A percentile compares a stretch with the other conserved stretches of the same genome.
Conservation (phyloP, 1,140 invertebrate species). For the Meloidogyne exigua region DNA sequence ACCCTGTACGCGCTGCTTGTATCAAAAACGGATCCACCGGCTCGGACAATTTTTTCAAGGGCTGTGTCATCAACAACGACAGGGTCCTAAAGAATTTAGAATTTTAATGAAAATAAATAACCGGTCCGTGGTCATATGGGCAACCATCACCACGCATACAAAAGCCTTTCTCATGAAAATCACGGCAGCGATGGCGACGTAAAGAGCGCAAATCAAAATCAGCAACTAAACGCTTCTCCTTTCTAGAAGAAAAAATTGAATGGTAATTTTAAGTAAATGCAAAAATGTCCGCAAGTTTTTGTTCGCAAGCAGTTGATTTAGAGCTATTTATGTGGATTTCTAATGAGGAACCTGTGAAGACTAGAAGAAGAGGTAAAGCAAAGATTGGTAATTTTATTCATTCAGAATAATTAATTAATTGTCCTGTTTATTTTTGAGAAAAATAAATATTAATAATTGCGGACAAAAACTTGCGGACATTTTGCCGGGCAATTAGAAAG, state of each 20-base stretch:
- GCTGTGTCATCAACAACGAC: constrained; percentile 77
- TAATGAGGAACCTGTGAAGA: no score
- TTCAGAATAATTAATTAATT: no score
- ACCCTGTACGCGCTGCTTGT: constrained; percentile 11
- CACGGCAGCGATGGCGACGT: constrained; percentile 36
- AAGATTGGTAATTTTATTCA: no score
- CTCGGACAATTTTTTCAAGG: constrained; percentile 38
- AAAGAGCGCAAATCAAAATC: constrained; percentile 19
- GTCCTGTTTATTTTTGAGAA: no score
- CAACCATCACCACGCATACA: constrained; percentile 92
- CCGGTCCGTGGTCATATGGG: constrained; percentile 85
- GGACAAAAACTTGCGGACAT: no score
- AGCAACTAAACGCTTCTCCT: constrained; percentile 26
- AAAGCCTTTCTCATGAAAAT: constrained; percentile 75
- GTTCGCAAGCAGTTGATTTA: no score
- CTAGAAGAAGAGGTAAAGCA: no score
- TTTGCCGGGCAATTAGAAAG: no score
- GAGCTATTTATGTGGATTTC: no score
- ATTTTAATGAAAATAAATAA: neutral
- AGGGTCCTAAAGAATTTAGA: constrained; percentile 73
- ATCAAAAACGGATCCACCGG: constrained; percentile 15
- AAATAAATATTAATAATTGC: no score
- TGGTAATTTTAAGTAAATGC: no score
- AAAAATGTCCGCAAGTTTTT: no score
- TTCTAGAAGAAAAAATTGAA: neutral